Conservation (phyloP, 2,888 invertebrate genomes). For the Drosophila antonietae region DNA sequence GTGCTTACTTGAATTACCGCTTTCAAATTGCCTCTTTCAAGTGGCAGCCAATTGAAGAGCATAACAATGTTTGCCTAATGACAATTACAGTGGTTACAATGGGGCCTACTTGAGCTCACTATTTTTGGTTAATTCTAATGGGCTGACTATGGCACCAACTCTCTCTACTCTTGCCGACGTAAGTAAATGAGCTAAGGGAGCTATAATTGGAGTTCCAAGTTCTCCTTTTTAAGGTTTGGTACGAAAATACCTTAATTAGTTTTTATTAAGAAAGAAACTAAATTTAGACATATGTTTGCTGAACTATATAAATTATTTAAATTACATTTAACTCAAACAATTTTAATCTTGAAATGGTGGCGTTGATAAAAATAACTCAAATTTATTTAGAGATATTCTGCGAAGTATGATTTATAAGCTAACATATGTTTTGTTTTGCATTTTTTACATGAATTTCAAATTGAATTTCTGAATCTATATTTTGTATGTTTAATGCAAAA, state of each 20-base stretch:
- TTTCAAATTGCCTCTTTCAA: conserved; percentile 34
- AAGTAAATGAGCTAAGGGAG: neutral
- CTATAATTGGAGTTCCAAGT: neutral
- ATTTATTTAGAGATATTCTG: too few species aligned
- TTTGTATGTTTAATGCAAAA: neutral
- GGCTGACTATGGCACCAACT: conserved; percentile 10
- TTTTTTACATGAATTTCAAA: neutral
- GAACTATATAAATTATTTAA: too few species aligned
- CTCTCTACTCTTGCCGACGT: neutral
- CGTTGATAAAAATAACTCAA: too few species aligned
- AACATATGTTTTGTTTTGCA: neutral
- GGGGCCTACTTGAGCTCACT: conserved; percentile 30
- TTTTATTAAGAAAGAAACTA: neutral
- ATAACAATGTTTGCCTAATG: conserved; percentile 38
- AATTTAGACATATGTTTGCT: neutral
- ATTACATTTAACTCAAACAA: too few species aligned
- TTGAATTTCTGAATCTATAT: too few species aligned
- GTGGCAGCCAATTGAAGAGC: conserved; percentile 43
- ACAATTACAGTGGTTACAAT: conserved; percentile 45
- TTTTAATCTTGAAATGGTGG: too few species aligned
- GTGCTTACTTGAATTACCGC: conserved; percentile 26
- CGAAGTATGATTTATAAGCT: neutral
- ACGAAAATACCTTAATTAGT: neutral
- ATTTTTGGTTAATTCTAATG: conserved; percentile 43
- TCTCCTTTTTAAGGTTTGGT: neutral